Percentiles rank a stretch among this genome's conserved stretches.
These are phyloP conservation scores for Theocolax elegans DNA, from an alignment of 1,140 invertebrate genomes.

Conservation along the genomic window DNA sequence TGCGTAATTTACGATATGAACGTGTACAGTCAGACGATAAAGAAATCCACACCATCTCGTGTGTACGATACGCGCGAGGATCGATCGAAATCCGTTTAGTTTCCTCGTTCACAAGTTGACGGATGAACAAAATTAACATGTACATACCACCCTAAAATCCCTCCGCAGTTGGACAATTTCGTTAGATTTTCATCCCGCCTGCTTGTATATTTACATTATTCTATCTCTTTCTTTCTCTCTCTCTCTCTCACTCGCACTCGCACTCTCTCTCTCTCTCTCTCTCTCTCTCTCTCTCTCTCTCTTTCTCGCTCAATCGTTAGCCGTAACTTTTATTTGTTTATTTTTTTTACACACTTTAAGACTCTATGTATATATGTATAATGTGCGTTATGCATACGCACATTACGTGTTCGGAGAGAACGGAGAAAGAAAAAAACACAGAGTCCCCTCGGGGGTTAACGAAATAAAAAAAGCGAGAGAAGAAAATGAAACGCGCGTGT, in stretches of 20 bases:
- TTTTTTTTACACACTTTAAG: conserved; percentile 22
- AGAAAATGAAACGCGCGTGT: neutral
- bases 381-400: neutral
- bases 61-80: too few species aligned
- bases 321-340: too few species aligned
- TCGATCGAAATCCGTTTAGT: too few species aligned
- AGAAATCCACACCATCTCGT: neutral
- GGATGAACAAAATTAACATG: too few species aligned
- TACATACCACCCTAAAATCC: too few species aligned
- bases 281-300: too few species aligned
- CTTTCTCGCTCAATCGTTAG: too few species aligned
- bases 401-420: neutral
- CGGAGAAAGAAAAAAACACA: neutral
- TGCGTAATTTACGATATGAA: neutral
- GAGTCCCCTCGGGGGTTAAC: too few species aligned
- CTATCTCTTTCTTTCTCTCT: too few species aligned
- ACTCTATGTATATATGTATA: conserved; percentile 24
- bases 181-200: neutral
- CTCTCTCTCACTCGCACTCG: too few species aligned
- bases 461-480: conserved; percentile 4
- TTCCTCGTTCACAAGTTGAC: too few species aligned
- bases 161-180: neutral
- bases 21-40: neutral
- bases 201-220: neutral
- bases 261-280: too few species aligned